Percentiles rank a stretch among this genome's conserved stretches.
These are phyloP conservation scores for Mylabris phalerata DNA, from an alignment of 1,140 invertebrate genomes.

Conservation along the genomic window DNA sequence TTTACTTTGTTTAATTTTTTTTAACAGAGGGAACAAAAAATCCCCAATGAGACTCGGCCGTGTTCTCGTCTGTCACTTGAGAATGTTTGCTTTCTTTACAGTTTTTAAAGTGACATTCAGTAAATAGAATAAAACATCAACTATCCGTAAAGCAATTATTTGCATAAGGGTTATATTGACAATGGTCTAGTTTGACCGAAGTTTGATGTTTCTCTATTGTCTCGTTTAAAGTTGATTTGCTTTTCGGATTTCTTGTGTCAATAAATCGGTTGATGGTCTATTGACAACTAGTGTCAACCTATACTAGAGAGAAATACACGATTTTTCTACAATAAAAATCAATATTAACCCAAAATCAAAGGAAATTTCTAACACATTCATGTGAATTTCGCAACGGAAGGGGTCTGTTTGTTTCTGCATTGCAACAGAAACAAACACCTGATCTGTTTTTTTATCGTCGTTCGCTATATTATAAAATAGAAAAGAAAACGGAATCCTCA, in stretches of 20 bases:
- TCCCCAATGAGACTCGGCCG: neutral
- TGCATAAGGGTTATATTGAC: slow-evolving; percentile 32
- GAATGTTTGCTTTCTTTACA: slow-evolving; percentile 36
- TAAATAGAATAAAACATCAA: slow-evolving; percentile 38
- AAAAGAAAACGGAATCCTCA: too few relatives aligned
- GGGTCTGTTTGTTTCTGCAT: too few relatives aligned
- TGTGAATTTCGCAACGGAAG: too few relatives aligned
- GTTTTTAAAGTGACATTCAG: slow-evolving; percentile 33
- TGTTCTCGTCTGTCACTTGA: slow-evolving; percentile 19
- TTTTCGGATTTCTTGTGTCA: slow-evolving; percentile 22
- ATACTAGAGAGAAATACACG: too few relatives aligned
- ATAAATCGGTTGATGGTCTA: slow-evolving; percentile 7
- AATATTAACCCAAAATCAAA: too few relatives aligned
- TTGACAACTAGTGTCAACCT: slow-evolving; percentile 11
- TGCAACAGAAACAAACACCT: too few relatives aligned
- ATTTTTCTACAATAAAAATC: too few relatives aligned
- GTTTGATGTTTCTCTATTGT: slow-evolving; percentile 21
- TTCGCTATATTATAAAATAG: too few relatives aligned
- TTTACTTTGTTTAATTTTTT: too few relatives aligned
- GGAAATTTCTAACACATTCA: too few relatives aligned
- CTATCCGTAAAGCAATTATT: slow-evolving; percentile 38
- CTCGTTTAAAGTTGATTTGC: slow-evolving; percentile 13
- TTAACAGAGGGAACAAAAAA: too few relatives aligned
- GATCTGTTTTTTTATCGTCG: too few relatives aligned
- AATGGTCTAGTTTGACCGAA: slow-evolving; percentile 26